Percentiles rank a stretch among this genome's conserved stretches.
These are phyloP conservation scores for Brachionus koreanus DNA, from an alignment of 1,140 invertebrate species.

Conservation along the genomic window DNA sequence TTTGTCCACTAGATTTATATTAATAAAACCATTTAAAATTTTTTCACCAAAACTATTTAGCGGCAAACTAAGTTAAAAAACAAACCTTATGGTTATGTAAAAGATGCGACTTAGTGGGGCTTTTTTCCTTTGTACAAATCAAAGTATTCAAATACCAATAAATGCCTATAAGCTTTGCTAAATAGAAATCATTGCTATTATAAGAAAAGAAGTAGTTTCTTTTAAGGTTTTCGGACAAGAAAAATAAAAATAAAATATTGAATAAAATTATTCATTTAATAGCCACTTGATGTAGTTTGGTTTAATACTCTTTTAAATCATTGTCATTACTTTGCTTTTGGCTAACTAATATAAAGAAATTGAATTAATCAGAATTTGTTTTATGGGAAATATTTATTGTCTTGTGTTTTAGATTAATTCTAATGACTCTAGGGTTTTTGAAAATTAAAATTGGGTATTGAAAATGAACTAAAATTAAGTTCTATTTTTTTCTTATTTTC, in stretches of 20 bases:
- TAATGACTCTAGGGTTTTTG: no score
- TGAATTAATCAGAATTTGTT: neutral
- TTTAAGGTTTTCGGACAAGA: constrained; percentile 23
- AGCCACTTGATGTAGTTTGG: constrained; percentile 15
- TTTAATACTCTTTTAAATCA: neutral
- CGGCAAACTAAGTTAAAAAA: neutral
- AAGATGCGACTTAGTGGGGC: neutral
- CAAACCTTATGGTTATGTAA: constrained; percentile 10
- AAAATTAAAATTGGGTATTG: no score
- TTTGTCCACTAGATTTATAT: constrained; percentile 8
- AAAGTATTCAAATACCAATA: neutral
- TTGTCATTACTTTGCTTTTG: neutral
- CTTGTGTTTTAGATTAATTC: neutral
- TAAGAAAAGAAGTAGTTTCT: neutral
- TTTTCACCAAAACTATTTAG: neutral
- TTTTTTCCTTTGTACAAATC: neutral
- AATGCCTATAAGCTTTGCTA: neutral
- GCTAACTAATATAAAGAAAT: neutral
- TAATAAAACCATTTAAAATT: constrained; percentile 10
- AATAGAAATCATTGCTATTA: constrained; percentile 6
- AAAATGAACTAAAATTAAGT: no score
- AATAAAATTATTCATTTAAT: constrained; percentile 3
- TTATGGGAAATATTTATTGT: neutral
- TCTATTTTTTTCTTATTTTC: no score
- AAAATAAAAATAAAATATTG: constrained; percentile 10